Evolutionary conservation across 1,140 invertebrate genomes (phyloP).

Genomic region (Cepaea nemoralis): DNA sequence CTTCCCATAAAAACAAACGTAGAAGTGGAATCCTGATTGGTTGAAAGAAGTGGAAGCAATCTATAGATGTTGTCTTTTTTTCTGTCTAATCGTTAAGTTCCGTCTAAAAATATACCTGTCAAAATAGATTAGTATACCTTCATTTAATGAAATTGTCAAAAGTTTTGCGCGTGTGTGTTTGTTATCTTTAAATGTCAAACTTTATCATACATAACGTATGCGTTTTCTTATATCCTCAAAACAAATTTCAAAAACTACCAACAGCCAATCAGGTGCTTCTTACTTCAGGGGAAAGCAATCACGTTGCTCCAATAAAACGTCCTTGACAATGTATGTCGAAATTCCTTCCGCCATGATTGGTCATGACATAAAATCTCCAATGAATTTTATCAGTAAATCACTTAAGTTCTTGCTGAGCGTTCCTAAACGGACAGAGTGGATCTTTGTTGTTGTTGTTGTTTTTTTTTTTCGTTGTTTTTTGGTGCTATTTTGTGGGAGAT

Average conservation of each 20-base stretch:
- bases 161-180: no score
- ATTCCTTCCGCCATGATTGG: neutral
- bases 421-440: no score
- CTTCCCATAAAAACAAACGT: no score
- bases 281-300: neutral
- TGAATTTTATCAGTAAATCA: neutral
- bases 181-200: neutral
- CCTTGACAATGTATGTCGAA: neutral
- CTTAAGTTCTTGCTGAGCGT: neutral
- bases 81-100: no score
- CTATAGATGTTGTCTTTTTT: no score
- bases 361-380: neutral
- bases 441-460: no score
- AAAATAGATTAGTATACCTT: neutral
- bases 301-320: neutral
- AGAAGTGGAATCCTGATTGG: no score
- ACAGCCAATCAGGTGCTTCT: neutral
- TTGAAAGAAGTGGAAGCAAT: no score
- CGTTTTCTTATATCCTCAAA: no score
- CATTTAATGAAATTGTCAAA: neutral
- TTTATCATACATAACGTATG: neutral
- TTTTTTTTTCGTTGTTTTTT: no score
- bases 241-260: neutral
- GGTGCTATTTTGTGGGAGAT: no score
- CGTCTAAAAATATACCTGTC: no score